Percentiles rank a stretch among this genome's conserved stretches.
Evolutionary conservation across 2,888 invertebrate species (phyloP).

Genomic region (Julus scanicus): DNA sequence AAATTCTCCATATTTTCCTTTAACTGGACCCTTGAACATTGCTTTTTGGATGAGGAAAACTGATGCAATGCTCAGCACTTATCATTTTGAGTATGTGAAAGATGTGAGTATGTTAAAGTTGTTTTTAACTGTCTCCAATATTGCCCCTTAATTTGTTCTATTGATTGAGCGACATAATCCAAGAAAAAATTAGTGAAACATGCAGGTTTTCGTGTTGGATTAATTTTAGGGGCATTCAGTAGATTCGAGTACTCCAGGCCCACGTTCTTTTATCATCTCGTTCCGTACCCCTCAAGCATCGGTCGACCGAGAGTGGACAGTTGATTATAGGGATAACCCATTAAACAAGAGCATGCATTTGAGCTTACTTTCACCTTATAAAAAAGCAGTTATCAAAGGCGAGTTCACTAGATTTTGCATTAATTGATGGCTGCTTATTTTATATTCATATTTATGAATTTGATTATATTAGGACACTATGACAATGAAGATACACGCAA

Average conservation of each 20-base stretch:
- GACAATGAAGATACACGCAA: conserved; percentile 55
- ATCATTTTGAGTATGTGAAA: conserved; percentile 63
- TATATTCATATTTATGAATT: background rate
- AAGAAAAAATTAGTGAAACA: background rate
- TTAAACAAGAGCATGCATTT: conserved; percentile 61
- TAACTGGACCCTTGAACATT: conserved; percentile 83
- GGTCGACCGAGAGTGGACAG: conserved; percentile 73
- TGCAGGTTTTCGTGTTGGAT: background rate
- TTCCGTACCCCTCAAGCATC: conserved; percentile 87
- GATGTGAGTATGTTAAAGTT: conserved; percentile 51
- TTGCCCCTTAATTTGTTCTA: background rate
- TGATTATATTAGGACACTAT: conserved; percentile 51
- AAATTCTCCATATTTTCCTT: conserved; percentile 75
- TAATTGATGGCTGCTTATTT: background rate
- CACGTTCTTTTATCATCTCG: conserved; percentile 69
- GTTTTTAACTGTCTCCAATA: background rate
- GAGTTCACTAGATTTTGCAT: background rate
- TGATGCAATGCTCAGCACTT: conserved; percentile 70
- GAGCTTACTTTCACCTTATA: conserved; percentile 64
- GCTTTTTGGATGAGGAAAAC: conserved; percentile 82
- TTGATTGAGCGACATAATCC: background rate
- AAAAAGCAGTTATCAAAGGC: conserved; percentile 64
- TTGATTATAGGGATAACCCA: conserved; percentile 63
- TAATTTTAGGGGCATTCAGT: conserved; percentile 9
- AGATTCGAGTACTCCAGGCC: background rate